Base-by-base conservation (phyloP, 2,113 vertebrate genomes). In the Hyaena hyaena region DNA sequence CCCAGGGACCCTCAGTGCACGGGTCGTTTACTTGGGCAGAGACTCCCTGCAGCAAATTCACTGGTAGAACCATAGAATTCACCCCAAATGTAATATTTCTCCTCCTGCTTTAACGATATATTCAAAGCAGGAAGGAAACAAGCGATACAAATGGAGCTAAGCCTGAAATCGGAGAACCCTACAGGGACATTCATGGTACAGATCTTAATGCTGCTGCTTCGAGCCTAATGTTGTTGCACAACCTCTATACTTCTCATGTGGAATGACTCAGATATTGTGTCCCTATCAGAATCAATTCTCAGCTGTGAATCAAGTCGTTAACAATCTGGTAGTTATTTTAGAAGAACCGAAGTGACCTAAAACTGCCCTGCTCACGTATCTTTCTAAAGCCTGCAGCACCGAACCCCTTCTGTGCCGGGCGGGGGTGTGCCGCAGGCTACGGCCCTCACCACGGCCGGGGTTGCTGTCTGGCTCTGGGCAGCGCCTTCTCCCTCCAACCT, bases 81-180 rank as follows among this genome's bases (percentile, higher is more conserved):
- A 87, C n/a, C 33, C 33, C 74, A 74, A 76, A 35, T 87, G 43
- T 1, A 48, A 1, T 48, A n/a, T 71, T 45, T 84, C 63, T 28
- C 21, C 23, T 43, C 65, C n/a, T 15, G 11, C 14, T 90, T 80
- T 48, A 55, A 24, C 24, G 63, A 80, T 73, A 80, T 24, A 66
- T 33, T 83, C 61, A 88, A 87, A 90, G 66, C 76, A 80, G 66
- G 65, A 39, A 26, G 12, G 39, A 73, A 85, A 74, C 9, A 53
- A 21, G 17, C 14, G 48, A 16, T 43, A 82, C 11, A 43, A 88
- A 87, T 28, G 8, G 24, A 81, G 74, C 55, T 91, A 66, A 85
- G 81, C 58, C 45, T 16, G 66, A 95, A 93, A 26, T 89, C 85
- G 16, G 71, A 92, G 39, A 79, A 63, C 39, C 8, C 71, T 55